These are phyloP conservation scores for Cataglyphis rosenhaueri DNA, from an alignment of 2,888 invertebrate genomes.

Conservation along the genomic window DNA sequence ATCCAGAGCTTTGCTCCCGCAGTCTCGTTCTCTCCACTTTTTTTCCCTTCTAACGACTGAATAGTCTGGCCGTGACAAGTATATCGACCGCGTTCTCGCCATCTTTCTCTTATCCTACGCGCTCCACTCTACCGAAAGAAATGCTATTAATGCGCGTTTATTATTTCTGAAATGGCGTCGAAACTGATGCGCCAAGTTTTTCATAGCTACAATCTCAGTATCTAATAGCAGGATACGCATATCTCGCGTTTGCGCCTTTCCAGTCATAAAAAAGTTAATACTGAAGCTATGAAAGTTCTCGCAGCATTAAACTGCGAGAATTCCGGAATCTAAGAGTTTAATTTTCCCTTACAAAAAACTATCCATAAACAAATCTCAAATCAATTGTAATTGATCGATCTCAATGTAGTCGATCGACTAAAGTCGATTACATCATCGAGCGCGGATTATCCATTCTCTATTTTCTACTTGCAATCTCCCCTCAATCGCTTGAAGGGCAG, in stretches of 20 bases:
- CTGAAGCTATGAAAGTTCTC: background rate
- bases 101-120: slow-evolving; percentile 41
- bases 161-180: slow-evolving; percentile 41
- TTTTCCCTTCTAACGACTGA: slow-evolving; percentile 63
- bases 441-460: slow-evolving; percentile 49
- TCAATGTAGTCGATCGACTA: slow-evolving; percentile 7
- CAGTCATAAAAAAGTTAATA: slow-evolving; percentile 28
- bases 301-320: background rate
- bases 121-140: slow-evolving; percentile 54
- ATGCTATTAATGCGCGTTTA: slow-evolving; percentile 60
- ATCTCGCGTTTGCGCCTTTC: background rate
- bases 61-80: slow-evolving; percentile 69
- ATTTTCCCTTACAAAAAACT: background rate
- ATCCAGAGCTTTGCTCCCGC: slow-evolving; percentile 37
- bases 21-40: slow-evolving; percentile 38
- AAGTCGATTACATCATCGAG: slow-evolving; percentile 60
- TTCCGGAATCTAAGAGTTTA: background rate
- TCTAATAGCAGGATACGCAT: background rate
- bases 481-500: slow-evolving; percentile 40
- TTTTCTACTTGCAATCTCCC: slow-evolving; percentile 44
- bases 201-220: background rate
- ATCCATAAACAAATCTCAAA: background rate
- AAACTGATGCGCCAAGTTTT: slow-evolving; percentile 51
- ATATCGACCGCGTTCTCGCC: slow-evolving; percentile 64
- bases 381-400: background rate